Conservation (phyloP, 2,113 vertebrate genomes). For the Mus spicilegus region DNA sequence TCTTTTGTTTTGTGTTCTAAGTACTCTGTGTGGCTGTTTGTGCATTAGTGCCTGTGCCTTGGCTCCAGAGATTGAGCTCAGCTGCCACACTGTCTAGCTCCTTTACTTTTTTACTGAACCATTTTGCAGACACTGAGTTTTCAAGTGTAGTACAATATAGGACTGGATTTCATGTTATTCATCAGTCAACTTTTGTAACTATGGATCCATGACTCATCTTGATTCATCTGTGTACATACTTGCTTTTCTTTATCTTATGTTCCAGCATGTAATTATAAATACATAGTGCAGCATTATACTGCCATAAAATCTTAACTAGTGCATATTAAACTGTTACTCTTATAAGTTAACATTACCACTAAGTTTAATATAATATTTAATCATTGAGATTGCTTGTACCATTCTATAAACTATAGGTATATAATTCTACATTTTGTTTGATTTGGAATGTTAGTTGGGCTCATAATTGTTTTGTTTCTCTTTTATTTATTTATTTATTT, state of each 20-base stretch:
- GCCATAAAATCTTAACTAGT: not conserved
- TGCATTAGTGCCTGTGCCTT: not conserved
- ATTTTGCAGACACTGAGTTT: not conserved
- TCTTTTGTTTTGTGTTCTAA: not conserved
- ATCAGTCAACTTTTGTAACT: slow-evolving; percentile 26
- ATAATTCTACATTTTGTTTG: slow-evolving; percentile 3
- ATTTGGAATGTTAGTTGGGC: not conserved
- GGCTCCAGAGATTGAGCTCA: not conserved
- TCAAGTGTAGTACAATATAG: not conserved
- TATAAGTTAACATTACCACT: not conserved
- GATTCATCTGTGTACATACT: not conserved
- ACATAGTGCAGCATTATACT: not conserved
- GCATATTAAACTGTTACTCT: not conserved
- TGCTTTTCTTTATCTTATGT: not conserved
- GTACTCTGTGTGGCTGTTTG: not conserved
- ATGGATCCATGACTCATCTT: not conserved
- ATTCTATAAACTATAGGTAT: not conserved
- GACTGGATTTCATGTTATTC: not conserved
- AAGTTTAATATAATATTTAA: slow-evolving; percentile 27
- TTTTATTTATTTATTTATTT: not conserved
- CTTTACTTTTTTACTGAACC: not conserved
- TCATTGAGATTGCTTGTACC: not conserved
- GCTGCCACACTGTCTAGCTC: too few relatives aligned
- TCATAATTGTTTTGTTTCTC: not conserved
- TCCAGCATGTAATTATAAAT: slow-evolving; percentile 30